Evolutionary conservation across 2,797 vertebrate genomes (phyloP).

Genomic region (Peromyscus melanophrys): DNA sequence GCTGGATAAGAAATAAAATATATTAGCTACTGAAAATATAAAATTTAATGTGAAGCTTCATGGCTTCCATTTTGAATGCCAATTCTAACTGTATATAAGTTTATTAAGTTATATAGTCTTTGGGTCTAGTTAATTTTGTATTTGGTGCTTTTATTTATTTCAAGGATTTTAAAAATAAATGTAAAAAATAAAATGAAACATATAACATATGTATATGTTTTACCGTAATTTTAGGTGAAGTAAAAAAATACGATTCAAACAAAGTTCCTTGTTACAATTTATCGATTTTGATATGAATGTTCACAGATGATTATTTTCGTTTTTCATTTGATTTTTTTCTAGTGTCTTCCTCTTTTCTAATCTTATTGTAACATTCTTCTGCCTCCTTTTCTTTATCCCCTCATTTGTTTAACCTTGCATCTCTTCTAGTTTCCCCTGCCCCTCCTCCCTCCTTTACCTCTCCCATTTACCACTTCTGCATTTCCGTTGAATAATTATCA

Average conservation of each 20-base stretch:
- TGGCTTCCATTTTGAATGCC: not conserved
- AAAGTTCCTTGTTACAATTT: not conserved
- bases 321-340: not conserved
- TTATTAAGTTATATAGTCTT: not conserved
- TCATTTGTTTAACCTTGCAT: not conserved
- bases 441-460: not conserved
- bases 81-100: not conserved
- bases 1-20: not conserved
- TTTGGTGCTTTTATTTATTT: not conserved
- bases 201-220: not conserved
- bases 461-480: not conserved
- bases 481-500: not conserved
- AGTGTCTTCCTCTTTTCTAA: not conserved
- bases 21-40: not conserved
- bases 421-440: not conserved
- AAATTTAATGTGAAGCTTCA: not conserved
- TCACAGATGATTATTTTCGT: not conserved
- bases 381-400: not conserved
- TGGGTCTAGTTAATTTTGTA: not conserved
- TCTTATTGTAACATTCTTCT: no score
- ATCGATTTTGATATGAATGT: not conserved
- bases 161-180: not conserved
- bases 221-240: not conserved
- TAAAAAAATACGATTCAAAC: not conserved
- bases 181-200: not conserved